Evolutionary conservation across 2,888 invertebrate species (phyloP).

Genomic region (Nebria brevicollis): DNA sequence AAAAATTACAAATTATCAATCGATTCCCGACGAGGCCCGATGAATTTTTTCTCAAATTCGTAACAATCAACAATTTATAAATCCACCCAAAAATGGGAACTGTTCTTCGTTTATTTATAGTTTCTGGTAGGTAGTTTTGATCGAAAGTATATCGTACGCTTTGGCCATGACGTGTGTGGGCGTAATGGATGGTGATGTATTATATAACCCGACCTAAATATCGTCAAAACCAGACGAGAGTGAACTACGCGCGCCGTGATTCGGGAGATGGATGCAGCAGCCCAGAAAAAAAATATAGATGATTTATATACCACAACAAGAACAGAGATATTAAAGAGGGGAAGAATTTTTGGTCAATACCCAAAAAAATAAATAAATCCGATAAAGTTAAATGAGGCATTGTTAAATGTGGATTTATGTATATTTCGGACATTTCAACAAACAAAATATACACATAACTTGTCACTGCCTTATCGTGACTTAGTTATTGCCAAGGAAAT

Average conservation of each 20-base stretch:
- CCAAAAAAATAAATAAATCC: background rate
- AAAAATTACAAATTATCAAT: too few species aligned
- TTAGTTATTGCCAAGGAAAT: background rate
- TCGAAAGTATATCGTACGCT: background rate
- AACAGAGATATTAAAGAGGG: background rate
- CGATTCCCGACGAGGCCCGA: too few species aligned
- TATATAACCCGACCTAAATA: conserved; percentile 46
- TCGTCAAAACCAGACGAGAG: conserved; percentile 44
- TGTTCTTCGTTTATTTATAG: background rate
- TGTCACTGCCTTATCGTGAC: conserved; percentile 4
- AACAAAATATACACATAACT: background rate
- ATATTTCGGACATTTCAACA: too few species aligned
- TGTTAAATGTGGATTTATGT: too few species aligned
- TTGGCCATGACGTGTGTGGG: conserved; percentile 24
- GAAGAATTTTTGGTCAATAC: background rate
- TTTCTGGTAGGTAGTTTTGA: background rate
- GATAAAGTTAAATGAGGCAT: background rate
- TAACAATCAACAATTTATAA: too few species aligned
- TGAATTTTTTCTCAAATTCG: too few species aligned
- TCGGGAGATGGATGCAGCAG: conserved; percentile 21
- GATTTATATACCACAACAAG: background rate
- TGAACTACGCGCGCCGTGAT: conserved; percentile 19
- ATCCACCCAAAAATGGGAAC: background rate
- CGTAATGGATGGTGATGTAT: conserved; percentile 44
- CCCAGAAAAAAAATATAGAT: background rate